phyloP scores from a whole-genome alignment of 2,113 vertebrate genomes.

The Dunckerocampus dactyliophorus region DNA sequence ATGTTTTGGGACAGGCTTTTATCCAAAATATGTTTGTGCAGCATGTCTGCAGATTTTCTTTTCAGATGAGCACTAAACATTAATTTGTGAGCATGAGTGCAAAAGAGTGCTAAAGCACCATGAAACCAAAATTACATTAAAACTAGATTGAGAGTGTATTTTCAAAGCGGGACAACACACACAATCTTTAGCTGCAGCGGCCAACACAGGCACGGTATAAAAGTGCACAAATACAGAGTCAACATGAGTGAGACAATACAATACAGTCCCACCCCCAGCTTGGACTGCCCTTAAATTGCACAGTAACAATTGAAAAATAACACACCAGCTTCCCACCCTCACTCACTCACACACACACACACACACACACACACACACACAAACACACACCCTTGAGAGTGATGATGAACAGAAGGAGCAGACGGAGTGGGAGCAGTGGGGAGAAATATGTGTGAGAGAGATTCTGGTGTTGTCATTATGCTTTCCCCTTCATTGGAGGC shows the following conservation, averaged over 20 bases:
- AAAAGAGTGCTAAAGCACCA: slow-evolving; percentile 15
- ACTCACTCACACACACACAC: slow-evolving; percentile 16
- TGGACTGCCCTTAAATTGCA: slow-evolving; percentile 2
- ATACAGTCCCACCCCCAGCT: background rate
- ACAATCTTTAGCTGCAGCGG: slow-evolving; percentile 12
- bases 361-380: slow-evolving; percentile 21
- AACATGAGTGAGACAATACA: background rate
- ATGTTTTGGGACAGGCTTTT: background rate
- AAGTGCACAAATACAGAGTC: slow-evolving; percentile 2
- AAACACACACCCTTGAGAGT: slow-evolving; percentile 19
- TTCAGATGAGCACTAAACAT: slow-evolving; percentile 32
- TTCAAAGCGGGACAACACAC: slow-evolving; percentile 19
- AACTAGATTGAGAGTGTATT: slow-evolving; percentile 8
- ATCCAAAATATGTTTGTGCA: slow-evolving; percentile 8
- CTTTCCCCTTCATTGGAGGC: slow-evolving; percentile 65
- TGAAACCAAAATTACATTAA: slow-evolving; percentile 33
- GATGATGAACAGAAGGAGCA: slow-evolving; percentile 41
- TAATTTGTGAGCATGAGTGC: background rate
- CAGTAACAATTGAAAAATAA: slow-evolving; percentile 13
- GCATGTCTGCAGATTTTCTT: slow-evolving; percentile 19
- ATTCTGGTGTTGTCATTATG: slow-evolving; percentile 53
- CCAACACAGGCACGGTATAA: slow-evolving; percentile 7
- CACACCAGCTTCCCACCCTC: background rate
- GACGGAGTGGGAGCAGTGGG: slow-evolving; percentile 17
- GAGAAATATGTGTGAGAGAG: slow-evolving; percentile 12